A percentile compares a stretch with the other conserved stretches of the same genome.
These are phyloP conservation scores for Himalopsyche tibetana DNA, from an alignment of 2,888 invertebrate species.

Conservation along the genomic window DNA sequence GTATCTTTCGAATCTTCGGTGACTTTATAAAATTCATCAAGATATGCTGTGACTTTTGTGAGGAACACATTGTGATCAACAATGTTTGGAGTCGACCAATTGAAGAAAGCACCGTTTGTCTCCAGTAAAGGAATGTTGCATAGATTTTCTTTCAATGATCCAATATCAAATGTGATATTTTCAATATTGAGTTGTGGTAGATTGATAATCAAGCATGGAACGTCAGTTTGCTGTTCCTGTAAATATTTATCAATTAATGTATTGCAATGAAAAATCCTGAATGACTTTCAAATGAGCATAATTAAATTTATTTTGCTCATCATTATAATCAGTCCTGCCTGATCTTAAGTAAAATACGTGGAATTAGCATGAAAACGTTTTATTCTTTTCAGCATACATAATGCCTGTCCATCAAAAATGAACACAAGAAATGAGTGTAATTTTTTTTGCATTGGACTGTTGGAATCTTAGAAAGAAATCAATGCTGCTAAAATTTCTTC, in stretches of 20 bases:
- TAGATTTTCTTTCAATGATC: constrained; percentile 23
- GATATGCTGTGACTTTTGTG: constrained; percentile 72
- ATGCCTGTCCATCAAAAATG: no score
- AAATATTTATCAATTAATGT: not conserved
- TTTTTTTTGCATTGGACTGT: no score
- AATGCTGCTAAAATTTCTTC: no score
- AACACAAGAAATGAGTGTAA: no score
- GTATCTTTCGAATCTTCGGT: constrained; percentile 66
- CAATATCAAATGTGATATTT: constrained; percentile 42
- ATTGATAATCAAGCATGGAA: constrained; percentile 32
- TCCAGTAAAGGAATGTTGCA: constrained; percentile 45
- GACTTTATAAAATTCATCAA: constrained; percentile 70
- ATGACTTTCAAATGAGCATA: no score
- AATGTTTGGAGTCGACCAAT: constrained; percentile 73
- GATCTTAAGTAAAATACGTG: no score
- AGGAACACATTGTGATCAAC: constrained; percentile 74
- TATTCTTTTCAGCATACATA: no score
- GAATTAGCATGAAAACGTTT: no score
- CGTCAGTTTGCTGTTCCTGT: constrained; percentile 49
- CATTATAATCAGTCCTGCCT: no score
- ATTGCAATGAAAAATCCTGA: no score
- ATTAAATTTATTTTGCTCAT: no score
- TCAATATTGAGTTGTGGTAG: constrained; percentile 52
- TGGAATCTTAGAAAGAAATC: no score
- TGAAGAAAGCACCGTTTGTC: constrained; percentile 56